Evolutionary conservation across 2,797 vertebrate genomes (phyloP).

Genomic region (Okamejei kenojei): DNA sequence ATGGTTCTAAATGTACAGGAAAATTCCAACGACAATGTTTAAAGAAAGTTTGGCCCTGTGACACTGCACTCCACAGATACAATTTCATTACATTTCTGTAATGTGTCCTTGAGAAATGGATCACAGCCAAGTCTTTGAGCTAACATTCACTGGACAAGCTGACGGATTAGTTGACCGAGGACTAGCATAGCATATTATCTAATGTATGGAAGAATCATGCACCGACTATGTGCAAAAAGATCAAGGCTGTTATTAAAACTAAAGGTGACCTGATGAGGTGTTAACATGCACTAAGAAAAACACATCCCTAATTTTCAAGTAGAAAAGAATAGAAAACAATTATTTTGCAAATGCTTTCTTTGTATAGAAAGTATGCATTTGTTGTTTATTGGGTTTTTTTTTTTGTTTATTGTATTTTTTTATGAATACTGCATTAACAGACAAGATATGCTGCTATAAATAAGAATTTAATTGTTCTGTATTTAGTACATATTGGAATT

Average conservation of each 20-base stretch:
- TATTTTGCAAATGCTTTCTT: no score
- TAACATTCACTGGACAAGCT: not conserved
- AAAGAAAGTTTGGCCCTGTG: not conserved
- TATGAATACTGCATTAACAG: no score
- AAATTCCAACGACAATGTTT: not conserved
- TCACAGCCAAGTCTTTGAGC: constrained; percentile 1
- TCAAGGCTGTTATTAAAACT: not conserved
- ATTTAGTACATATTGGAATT: no score
- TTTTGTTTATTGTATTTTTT: no score
- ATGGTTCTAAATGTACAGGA: not conserved
- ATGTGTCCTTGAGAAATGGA: constrained; percentile 36
- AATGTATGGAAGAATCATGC: constrained; percentile 20
- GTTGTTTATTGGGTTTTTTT: no score
- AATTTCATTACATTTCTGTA: not conserved
- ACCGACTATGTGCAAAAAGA: not conserved
- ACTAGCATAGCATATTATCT: constrained; percentile 1
- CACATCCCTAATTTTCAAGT: not conserved
- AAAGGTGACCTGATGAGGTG: not conserved
- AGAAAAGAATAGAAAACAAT: not conserved
- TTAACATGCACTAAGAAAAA: not conserved
- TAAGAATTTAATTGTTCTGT: no score
- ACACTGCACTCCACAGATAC: not conserved
- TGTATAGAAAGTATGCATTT: no score
- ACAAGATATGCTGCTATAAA: no score
- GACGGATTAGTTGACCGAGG: not conserved